phyloP scores from a whole-genome alignment of 1,140 invertebrate species.

The Cepaea nemoralis region DNA sequence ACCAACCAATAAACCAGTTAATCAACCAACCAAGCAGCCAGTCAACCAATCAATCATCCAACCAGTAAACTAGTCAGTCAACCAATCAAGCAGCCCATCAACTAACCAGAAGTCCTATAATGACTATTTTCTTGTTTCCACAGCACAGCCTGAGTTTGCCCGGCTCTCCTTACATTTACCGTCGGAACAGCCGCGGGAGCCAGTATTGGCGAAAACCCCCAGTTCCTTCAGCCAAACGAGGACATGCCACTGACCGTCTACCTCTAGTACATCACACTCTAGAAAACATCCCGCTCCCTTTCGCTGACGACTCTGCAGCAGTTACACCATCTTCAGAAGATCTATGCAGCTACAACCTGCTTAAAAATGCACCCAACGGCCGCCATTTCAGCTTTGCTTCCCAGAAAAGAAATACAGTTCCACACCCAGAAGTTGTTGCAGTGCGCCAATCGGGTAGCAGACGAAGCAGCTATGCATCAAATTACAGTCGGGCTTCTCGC shows the following conservation, averaged over 20 bases:
- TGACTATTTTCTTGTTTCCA: slow-evolving; percentile 9
- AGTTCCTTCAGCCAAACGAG: neutral
- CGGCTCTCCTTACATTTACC: slow-evolving; percentile 93
- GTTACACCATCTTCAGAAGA: slow-evolving; percentile 98
- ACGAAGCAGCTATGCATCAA: slow-evolving; percentile 63
- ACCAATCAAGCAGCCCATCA: too few species aligned
- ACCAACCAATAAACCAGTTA: too few species aligned
- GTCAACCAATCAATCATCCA: too few species aligned
- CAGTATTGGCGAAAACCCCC: slow-evolving; percentile 84
- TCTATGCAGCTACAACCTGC: slow-evolving; percentile 65
- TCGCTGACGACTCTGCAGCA: slow-evolving; percentile 96
- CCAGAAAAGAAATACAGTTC: slow-evolving; percentile 46
- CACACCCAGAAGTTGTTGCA: slow-evolving; percentile 7
- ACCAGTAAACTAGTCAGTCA: too few species aligned
- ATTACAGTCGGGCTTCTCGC: slow-evolving; percentile 59
- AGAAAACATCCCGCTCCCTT: slow-evolving; percentile 95
- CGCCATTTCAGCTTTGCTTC: slow-evolving; percentile 60
- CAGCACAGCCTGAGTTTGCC: slow-evolving; percentile 96
- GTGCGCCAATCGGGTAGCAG: slow-evolving; percentile 55
- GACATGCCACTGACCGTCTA: slow-evolving; percentile 81
- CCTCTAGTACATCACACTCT: slow-evolving; percentile 93
- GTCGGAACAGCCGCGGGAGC: slow-evolving; percentile 74
- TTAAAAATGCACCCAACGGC: slow-evolving; percentile 59
- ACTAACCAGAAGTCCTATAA: too few species aligned
- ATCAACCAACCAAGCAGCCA: too few species aligned